Evolutionary conservation across 2,797 vertebrate species (phyloP).

Genomic region (Lacerta agilis): DNA sequence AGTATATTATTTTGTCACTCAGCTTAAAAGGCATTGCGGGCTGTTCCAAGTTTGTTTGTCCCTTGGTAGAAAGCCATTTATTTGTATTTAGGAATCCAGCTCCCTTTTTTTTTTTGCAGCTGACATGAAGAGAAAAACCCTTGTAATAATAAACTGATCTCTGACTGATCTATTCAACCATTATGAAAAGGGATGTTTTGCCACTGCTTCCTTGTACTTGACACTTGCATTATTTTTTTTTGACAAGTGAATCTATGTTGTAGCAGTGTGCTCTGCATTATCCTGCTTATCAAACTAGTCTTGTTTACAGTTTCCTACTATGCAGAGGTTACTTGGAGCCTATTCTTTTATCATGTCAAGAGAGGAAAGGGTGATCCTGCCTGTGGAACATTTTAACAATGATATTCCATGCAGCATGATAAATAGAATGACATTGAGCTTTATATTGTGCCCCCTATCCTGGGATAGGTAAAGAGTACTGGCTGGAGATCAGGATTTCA

Average conservation of each 20-base stretch:
- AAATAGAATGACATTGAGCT: not conserved
- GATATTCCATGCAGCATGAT: not conserved
- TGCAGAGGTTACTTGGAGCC: not conserved
- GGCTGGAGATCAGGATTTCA: not conserved
- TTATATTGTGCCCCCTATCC: not conserved
- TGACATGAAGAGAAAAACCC: not conserved
- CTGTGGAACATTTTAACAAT: not conserved
- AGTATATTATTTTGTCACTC: slow-evolving; percentile 16
- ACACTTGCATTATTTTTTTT: not conserved
- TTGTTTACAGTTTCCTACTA: not conserved
- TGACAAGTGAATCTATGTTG: not conserved
- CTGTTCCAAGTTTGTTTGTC: not conserved
- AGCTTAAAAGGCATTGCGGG: not conserved
- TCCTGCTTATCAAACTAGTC: not conserved
- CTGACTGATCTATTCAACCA: not conserved
- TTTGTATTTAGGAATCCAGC: slow-evolving; percentile 11
- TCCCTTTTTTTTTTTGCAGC: not conserved
- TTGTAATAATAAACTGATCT: not conserved
- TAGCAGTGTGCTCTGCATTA: not conserved
- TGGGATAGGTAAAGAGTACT: not conserved
- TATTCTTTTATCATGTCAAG: not conserved
- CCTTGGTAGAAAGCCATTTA: not conserved
- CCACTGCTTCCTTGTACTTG: not conserved
- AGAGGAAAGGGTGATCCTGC: not conserved
- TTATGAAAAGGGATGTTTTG: slow-evolving; percentile 8